phyloP scores from a whole-genome alignment of 2,888 invertebrate genomes.

The Andrena camellia region DNA sequence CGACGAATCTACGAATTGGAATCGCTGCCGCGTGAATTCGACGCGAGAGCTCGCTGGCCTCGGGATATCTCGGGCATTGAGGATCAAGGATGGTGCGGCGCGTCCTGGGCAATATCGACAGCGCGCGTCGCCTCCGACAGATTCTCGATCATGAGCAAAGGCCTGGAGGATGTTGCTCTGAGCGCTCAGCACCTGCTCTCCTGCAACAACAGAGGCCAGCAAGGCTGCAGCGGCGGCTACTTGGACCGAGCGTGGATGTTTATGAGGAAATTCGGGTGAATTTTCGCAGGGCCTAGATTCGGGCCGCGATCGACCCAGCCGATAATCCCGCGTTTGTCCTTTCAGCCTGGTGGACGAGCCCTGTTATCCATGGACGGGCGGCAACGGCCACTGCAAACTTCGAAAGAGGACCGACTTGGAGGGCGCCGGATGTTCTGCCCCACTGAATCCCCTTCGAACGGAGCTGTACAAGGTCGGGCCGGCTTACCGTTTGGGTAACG shows the following conservation, averaged over 20 bases:
- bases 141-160: conserved; percentile 94
- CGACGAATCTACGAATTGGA: conserved; percentile 87
- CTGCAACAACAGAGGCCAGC: conserved; percentile 92
- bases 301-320: too few species aligned
- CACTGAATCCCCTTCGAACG: conserved; percentile 86
- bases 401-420: conserved; percentile 85
- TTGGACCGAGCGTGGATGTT: conserved; percentile 97
- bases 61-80: conserved; percentile 89
- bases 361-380: conserved; percentile 93
- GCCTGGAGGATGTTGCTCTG: conserved; percentile 89
- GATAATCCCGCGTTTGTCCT: not conserved
- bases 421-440: conserved; percentile 87
- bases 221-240: conserved; percentile 95
- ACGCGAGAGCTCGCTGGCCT: conserved; percentile 92
- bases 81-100: conserved; percentile 93
- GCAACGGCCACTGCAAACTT: conserved; percentile 89
- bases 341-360: conserved; percentile 92
- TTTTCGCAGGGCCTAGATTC: not conserved
- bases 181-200: conserved; percentile 95
- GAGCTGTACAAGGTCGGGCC: conserved; percentile 91
- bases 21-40: conserved; percentile 90
- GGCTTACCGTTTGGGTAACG: conserved; percentile 90
- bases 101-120: conserved; percentile 97
- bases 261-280: conserved; percentile 91
- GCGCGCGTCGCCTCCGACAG: conserved; percentile 93